Evolutionary conservation across 2,797 vertebrate genomes (phyloP).

Genomic region (Fratercula arctica): DNA sequence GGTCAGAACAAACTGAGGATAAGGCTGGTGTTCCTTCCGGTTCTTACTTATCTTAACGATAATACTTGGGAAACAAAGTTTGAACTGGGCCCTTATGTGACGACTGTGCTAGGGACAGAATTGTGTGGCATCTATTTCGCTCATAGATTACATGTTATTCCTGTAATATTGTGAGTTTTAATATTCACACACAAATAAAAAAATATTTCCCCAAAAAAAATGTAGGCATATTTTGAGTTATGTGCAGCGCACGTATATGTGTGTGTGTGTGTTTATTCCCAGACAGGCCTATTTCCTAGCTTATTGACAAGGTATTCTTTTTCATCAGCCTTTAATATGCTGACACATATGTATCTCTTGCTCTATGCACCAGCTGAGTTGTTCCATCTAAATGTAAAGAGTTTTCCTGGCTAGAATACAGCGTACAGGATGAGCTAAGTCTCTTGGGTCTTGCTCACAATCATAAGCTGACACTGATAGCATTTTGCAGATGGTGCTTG

Average conservation of each 20-base stretch:
- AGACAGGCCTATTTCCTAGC: slow-evolving; percentile 6
- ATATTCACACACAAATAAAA: not conserved
- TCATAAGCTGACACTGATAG: slow-evolving; percentile 61
- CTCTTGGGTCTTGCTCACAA: slow-evolving; percentile 52
- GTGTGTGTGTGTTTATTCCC: slow-evolving; percentile 11
- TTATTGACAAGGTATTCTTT: slow-evolving; percentile 62
- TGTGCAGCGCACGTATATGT: not conserved
- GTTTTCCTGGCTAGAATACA: slow-evolving; percentile 59
- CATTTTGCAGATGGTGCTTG: slow-evolving; percentile 70
- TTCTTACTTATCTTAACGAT: not conserved
- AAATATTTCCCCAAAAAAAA: not conserved
- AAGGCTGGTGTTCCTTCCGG: not conserved
- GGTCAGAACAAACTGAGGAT: not conserved
- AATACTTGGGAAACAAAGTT: not conserved
- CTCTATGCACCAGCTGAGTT: slow-evolving; percentile 45
- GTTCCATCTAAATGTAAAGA: slow-evolving; percentile 51
- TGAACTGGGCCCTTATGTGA: not conserved
- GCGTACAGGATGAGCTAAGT: not conserved
- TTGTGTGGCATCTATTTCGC: not conserved
- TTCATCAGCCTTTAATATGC: slow-evolving; percentile 51
- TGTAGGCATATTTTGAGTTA: not conserved
- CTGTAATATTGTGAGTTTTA: not conserved
- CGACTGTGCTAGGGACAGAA: not conserved
- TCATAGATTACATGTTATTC: not conserved
- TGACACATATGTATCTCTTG: slow-evolving; percentile 31